Percentiles rank a stretch among this genome's conserved stretches.
These are phyloP conservation scores for Avahi laniger DNA, from an alignment of 2,797 vertebrate species.

Conservation along the genomic window DNA sequence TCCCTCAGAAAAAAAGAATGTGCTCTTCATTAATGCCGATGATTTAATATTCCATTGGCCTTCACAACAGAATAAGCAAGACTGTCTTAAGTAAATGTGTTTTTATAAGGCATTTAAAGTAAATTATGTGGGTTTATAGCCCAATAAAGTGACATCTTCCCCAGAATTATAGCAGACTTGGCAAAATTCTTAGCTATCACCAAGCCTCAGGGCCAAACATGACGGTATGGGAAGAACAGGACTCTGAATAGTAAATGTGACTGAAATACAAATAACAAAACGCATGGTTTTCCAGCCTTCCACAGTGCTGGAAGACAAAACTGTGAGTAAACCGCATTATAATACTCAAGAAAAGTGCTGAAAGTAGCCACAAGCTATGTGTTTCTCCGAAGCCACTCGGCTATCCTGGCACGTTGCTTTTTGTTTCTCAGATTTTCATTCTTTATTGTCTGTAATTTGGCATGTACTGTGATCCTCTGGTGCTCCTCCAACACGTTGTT, in stretches of 20 bases:
- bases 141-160: background rate
- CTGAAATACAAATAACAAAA: conserved; percentile 54
- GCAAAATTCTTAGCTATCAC: background rate
- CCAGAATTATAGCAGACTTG: conserved; percentile 1
- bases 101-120: conserved; percentile 43
- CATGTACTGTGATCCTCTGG: conserved; percentile 56
- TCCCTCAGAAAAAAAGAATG: conserved; percentile 47
- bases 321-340: background rate
- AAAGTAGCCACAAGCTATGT: conserved; percentile 67
- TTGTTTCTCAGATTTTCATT: conserved; percentile 75
- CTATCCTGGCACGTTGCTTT: conserved; percentile 64
- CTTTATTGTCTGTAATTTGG: conserved; percentile 77
- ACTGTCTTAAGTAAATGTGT: conserved; percentile 9
- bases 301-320: conserved; percentile 18
- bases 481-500: conserved; percentile 80
- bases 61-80: conserved; percentile 19
- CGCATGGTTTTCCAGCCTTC: conserved; percentile 41
- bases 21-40: background rate
- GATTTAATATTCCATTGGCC: background rate
- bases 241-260: conserved; percentile 13
- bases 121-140: conserved; percentile 22
- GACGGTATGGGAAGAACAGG: background rate
- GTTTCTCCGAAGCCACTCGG: conserved; percentile 83
- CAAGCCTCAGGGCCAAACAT: background rate
- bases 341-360: background rate